Conservation (phyloP, 2,113 vertebrate species). For the Pseudonaja textilis region DNA sequence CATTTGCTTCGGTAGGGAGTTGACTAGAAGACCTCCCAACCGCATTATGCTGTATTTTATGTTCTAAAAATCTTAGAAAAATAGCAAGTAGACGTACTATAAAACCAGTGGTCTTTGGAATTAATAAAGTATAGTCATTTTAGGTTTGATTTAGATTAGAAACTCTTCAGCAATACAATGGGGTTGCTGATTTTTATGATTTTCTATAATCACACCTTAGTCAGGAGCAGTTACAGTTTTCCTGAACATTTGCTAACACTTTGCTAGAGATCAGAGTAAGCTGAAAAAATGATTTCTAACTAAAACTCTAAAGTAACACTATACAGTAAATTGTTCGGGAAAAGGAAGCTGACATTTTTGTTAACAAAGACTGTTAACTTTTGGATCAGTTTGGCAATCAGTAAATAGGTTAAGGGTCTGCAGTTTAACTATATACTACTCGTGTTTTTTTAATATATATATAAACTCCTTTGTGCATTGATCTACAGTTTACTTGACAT, state of each 20-base stretch:
- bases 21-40: too few species aligned
- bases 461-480: slow-evolving; percentile 28
- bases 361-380: not conserved
- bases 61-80: not conserved
- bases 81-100: not conserved
- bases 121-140: not conserved
- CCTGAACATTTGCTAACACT: not conserved
- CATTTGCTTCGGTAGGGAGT: too few species aligned
- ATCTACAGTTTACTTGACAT: slow-evolving; percentile 42
- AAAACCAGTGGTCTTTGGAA: not conserved
- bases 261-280: not conserved
- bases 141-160: not conserved
- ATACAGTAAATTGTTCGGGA: not conserved
- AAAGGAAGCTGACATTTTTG: not conserved
- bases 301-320: not conserved
- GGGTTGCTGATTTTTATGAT: not conserved
- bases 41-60: too few species aligned
- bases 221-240: not conserved
- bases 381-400: slow-evolving; percentile 20
- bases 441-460: not conserved
- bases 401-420: not conserved
- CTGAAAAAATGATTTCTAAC: not conserved
- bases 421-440: not conserved
- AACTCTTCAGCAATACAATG: not conserved
- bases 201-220: not conserved